phyloP scores from a whole-genome alignment of 64 coral and sea anemone genomes.

The Stichodactyla helianthus region DNA sequence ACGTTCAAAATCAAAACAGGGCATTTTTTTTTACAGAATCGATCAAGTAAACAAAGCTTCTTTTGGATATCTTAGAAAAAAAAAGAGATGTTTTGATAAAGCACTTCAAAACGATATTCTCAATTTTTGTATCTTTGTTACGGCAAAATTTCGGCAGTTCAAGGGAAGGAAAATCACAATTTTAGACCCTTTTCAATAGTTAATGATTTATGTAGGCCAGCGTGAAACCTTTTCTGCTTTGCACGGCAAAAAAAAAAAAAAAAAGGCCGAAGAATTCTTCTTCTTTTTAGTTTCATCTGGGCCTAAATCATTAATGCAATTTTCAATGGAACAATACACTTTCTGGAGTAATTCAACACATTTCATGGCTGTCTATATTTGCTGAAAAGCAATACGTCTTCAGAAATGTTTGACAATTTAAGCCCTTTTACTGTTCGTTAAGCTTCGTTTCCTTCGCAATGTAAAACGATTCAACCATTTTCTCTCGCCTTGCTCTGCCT shows the following conservation, averaged over 20 bases:
- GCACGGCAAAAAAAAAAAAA: background rate
- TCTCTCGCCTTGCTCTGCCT: background rate
- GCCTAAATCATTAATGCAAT: background rate
- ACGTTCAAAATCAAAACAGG: background rate
- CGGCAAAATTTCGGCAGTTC: background rate
- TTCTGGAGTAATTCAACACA: background rate
- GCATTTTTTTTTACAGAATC: background rate
- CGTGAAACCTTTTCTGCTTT: background rate
- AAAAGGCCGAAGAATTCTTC: background rate
- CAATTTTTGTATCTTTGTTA: background rate
- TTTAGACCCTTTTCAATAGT: background rate
- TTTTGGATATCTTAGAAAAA: background rate
- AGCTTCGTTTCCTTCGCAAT: background rate
- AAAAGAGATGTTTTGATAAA: background rate
- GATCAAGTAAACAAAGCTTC: background rate
- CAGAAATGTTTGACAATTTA: conserved; percentile 17
- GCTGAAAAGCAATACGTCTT: background rate
- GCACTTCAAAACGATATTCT: background rate
- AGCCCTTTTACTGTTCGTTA: background rate
- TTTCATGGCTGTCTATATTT: background rate
- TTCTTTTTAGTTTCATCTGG: background rate
- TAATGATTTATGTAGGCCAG: background rate
- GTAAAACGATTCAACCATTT: background rate
- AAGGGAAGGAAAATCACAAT: background rate
- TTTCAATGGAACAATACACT: background rate